These are phyloP conservation scores for Hydropotes inermis DNA, from an alignment of 2,113 vertebrate genomes.

Conservation along the genomic window DNA sequence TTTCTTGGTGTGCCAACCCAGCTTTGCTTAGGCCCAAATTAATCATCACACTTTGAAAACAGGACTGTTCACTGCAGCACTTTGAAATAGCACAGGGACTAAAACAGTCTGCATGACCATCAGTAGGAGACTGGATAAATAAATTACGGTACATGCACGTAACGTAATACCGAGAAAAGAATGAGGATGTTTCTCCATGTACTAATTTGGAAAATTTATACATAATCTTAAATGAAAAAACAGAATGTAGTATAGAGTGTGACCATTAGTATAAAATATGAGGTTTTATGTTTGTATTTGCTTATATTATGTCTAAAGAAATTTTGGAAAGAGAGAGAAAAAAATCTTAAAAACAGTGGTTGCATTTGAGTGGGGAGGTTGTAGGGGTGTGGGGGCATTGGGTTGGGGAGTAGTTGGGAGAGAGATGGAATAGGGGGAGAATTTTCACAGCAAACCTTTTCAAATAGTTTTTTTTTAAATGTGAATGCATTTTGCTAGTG, in stretches of 20 bases:
- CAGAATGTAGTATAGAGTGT: neutral
- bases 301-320: neutral
- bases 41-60: neutral
- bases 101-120: neutral
- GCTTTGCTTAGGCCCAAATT: neutral
- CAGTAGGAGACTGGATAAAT: neutral
- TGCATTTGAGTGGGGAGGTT: neutral
- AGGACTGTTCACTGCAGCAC: neutral
- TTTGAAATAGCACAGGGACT: neutral
- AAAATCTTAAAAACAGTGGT: neutral
- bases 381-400: no score
- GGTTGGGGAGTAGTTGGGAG: neutral
- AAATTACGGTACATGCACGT: neutral
- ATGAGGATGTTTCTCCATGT: neutral
- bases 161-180: neutral
- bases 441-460: neutral
- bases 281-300: neutral
- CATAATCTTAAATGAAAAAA: neutral
- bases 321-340: neutral
- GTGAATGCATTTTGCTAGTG: neutral
- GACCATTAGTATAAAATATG: neutral
- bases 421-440: neutral
- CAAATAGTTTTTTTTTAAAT: neutral
- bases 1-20: neutral
- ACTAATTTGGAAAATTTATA: conserved; percentile 1